Percentiles rank a stretch among this genome's conserved stretches.
These are phyloP conservation scores for Matsumyia berberina DNA, from an alignment of 2,888 invertebrate genomes.

Conservation along the genomic window DNA sequence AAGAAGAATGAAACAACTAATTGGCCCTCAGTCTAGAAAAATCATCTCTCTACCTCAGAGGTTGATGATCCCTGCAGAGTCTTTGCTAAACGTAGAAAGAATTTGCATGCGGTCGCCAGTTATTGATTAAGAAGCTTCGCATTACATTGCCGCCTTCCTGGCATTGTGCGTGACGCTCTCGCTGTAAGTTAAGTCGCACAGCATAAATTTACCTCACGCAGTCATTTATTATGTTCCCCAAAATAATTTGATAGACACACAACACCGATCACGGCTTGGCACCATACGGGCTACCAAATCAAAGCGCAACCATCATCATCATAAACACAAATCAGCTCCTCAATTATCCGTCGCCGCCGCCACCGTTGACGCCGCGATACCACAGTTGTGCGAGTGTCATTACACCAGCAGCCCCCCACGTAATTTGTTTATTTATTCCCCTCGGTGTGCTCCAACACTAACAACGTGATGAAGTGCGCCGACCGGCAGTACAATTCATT, in stretches of 20 bases:
- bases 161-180: not conserved
- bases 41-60: too few relatives aligned
- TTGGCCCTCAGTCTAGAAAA: too few relatives aligned
- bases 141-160: too few relatives aligned
- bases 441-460: constrained; percentile 27
- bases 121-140: too few relatives aligned
- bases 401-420: constrained; percentile 24
- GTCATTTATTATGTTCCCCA: too few relatives aligned
- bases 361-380: constrained; percentile 11
- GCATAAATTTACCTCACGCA: not conserved
- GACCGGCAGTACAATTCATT: constrained; percentile 22
- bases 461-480: constrained; percentile 57
- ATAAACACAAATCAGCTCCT: constrained; percentile 48
- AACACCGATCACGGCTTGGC: constrained; percentile 28
- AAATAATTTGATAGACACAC: not conserved
- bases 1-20: too few relatives aligned
- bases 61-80: too few relatives aligned
- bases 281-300: constrained; percentile 61
- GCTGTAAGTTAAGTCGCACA: not conserved
- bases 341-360: constrained; percentile 27
- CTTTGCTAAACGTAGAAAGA: too few relatives aligned
- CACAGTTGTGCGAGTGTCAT: not conserved
- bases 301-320: constrained; percentile 30
- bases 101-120: too few relatives aligned
- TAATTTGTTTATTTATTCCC: constrained; percentile 57